Evolutionary conservation across 2,888 invertebrate species (phyloP), one percentile per base, ranked within the genome.

Genomic region (Augochlorella aurata): DNA sequence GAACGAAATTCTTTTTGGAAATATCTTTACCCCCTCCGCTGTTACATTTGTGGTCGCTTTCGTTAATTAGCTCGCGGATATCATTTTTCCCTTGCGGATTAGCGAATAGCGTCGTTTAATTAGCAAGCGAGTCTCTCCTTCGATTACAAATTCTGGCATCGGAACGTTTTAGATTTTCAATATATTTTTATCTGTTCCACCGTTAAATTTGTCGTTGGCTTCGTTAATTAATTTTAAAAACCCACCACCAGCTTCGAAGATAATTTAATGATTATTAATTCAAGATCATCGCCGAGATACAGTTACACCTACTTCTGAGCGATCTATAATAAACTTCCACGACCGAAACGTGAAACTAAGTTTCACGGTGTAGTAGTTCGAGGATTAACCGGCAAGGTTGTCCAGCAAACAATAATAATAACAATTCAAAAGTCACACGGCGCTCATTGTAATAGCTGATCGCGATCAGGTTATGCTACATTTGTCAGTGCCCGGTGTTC

Each of bases 381-480:
- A 3, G 4, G 63, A 38, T 38, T 63, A 63, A 61, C 9, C 18
- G 16, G 29, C 61, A 29, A 61, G 61, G 29, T 18, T 29, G 18
- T 61, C 1, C 8, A 9, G 61, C 18, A 5, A 38, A 38, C 38
- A 29, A 29, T 8, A 61, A 61, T 3, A 61, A 29, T 18, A 18
- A 18, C 18, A 38, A 63, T 38, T 38, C 38, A 38, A 38, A 63
- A 63, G 63, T 63, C 38, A 38, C 38, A 38, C n/a, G 18, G n/a
- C 3, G 3, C 2, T n/a, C 14, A 52, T 44, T 14, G 12, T 24
- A 52, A 29, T 52, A 44, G 9, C 29, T n/a, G 24, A 54, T 12
- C 38, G 54, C 12, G 77, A 69, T 49, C 52, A 47, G 54, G 70
- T 79, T 49, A 66, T 49, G 29, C 66, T 70, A 65, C 47, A 21